These are phyloP conservation scores for Anastrepha obliqua DNA, from an alignment of 1,140 invertebrate species.

Conservation along the genomic window DNA sequence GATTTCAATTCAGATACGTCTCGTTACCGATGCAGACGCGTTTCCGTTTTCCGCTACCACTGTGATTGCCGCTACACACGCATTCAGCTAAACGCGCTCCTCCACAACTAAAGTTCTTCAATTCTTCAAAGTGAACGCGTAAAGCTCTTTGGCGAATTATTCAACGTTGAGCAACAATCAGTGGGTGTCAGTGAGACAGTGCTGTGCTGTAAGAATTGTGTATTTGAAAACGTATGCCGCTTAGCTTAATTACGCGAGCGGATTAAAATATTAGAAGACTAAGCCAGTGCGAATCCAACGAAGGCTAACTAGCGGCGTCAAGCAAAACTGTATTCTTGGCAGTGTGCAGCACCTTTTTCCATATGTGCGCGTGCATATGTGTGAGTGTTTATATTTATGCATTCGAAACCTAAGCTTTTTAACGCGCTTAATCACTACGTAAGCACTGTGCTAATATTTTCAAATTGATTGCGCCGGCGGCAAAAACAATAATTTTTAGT, in stretches of 20 bases:
- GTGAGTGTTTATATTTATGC: background rate
- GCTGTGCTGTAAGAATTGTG: constrained; percentile 19
- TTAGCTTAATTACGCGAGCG: constrained; percentile 73
- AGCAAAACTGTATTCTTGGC: background rate
- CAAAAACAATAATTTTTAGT: too few species aligned
- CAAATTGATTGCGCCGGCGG: background rate
- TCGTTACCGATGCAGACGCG: constrained; percentile 73
- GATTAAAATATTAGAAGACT: constrained; percentile 73
- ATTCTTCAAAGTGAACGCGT: constrained; percentile 17
- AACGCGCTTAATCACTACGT: constrained; percentile 27
- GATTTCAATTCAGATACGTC: constrained; percentile 73
- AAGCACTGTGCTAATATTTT: background rate
- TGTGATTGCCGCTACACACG: constrained; percentile 46
- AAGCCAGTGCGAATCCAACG: constrained; percentile 63
- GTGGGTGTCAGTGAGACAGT: constrained; percentile 45
- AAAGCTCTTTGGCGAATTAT: background rate
- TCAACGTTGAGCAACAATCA: background rate
- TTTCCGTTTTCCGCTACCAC: constrained; percentile 62
- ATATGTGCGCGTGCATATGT: background rate
- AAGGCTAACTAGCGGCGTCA: constrained; percentile 62
- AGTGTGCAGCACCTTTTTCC: background rate
- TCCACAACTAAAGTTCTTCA: background rate
- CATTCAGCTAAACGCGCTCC: background rate
- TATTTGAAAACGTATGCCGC: constrained; percentile 54
- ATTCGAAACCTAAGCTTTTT: constrained; percentile 2